Evolutionary conservation across 1,140 invertebrate species (phyloP).

Genomic region (Pollicipes pollicipes): DNA sequence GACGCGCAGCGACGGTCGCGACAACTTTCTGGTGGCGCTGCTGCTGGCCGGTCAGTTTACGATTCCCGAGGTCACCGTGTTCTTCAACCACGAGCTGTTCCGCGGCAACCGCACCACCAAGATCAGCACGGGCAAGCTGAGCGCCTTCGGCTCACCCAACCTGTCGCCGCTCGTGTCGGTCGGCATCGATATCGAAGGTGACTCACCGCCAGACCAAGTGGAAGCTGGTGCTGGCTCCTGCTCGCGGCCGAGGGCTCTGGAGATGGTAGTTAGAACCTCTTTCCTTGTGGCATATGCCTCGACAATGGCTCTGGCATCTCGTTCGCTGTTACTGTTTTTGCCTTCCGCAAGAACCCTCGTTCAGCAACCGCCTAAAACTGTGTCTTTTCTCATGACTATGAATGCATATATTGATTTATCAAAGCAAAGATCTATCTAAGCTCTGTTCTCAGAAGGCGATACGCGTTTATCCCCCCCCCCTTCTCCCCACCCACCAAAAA

Average conservation of each 20-base stretch:
- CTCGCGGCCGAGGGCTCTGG: conserved; percentile 12
- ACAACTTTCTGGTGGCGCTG: conserved; percentile 79
- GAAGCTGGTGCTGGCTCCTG: conserved; percentile 9
- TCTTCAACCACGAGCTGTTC: conserved; percentile 72
- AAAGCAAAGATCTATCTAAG: too few relatives aligned
- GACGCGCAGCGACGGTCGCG: conserved; percentile 57
- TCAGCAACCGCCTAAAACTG: too few relatives aligned
- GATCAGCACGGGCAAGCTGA: conserved; percentile 53
- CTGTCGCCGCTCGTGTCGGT: conserved; percentile 59
- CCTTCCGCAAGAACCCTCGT: too few relatives aligned
- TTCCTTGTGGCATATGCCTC: neutral
- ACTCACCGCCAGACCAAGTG: too few relatives aligned
- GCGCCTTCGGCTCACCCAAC: conserved; percentile 85
- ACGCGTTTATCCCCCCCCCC: too few relatives aligned
- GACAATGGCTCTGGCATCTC: too few relatives aligned
- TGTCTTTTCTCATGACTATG: too few relatives aligned
- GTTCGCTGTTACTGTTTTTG: too few relatives aligned
- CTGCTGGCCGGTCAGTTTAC: conserved; percentile 75
- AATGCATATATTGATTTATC: too few relatives aligned
- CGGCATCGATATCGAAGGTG: conserved; percentile 49
- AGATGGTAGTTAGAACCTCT: too few relatives aligned
- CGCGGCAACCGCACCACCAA: conserved; percentile 84
- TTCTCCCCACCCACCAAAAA: too few relatives aligned
- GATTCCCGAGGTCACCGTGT: conserved; percentile 86
- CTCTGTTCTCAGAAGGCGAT: too few relatives aligned